Conservation (phyloP, 2,113 vertebrate species). For the Bujurquina vittata region DNA sequence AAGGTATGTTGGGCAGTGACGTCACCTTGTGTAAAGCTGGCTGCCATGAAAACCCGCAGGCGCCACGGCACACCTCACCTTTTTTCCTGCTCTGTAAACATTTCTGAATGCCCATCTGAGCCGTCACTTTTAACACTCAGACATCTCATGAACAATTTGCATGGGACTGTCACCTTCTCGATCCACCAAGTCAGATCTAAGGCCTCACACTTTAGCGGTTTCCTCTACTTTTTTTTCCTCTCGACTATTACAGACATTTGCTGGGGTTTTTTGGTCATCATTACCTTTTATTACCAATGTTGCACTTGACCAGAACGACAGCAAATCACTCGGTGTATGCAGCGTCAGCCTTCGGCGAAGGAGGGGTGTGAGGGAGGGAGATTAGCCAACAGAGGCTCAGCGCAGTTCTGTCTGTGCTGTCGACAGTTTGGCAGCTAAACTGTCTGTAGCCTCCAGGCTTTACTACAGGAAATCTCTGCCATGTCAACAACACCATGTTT, state of each 20-base stretch:
- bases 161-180: not conserved
- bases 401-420: constrained; percentile 51
- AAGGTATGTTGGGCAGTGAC: not conserved
- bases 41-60: constrained; percentile 11
- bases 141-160: not conserved
- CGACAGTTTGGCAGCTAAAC: constrained; percentile 72
- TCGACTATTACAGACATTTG: not conserved
- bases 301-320: not conserved
- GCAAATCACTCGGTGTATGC: not conserved
- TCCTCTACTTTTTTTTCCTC: too few species aligned
- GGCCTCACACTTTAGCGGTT: not conserved
- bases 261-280: not conserved
- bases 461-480: constrained; percentile 77
- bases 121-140: not conserved
- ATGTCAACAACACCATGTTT: constrained; percentile 74
- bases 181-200: not conserved
- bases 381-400: constrained; percentile 48
- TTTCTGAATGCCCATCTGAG: not conserved
- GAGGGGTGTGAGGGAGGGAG: constrained; percentile 26
- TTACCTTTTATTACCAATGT: not conserved
- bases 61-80: not conserved
- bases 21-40: not conserved
- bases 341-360: not conserved
- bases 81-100: not conserved
- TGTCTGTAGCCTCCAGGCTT: constrained; percentile 75